These are phyloP conservation scores for Nomada lathburiana DNA, from an alignment of 2,888 invertebrate genomes.

Conservation along the genomic window DNA sequence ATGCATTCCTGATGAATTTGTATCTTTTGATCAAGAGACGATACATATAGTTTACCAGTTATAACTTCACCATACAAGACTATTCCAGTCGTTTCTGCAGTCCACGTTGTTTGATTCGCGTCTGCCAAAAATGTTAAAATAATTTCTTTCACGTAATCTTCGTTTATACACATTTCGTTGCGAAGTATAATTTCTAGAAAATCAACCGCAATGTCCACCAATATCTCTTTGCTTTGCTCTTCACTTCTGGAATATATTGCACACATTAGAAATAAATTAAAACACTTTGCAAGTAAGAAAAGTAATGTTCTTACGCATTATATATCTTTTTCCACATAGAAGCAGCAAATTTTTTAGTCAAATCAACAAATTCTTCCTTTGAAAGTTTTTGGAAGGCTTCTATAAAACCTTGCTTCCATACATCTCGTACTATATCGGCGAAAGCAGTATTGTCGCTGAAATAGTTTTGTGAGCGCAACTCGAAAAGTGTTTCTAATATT, in stretches of 20 bases:
- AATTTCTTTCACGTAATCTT: conserved; percentile 57
- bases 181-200: conserved; percentile 74
- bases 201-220: conserved; percentile 72
- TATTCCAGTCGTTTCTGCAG: conserved; percentile 74
- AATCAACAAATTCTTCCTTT: conserved; percentile 70
- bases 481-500: conserved; percentile 76
- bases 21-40: conserved; percentile 68
- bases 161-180: conserved; percentile 30
- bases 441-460: conserved; percentile 49
- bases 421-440: conserved; percentile 62
- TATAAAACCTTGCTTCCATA: conserved; percentile 75
- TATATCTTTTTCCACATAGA: conserved; percentile 80
- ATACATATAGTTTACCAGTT: conserved; percentile 77
- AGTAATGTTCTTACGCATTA: conserved; percentile 66
- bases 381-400: conserved; percentile 68
- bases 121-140: conserved; percentile 73
- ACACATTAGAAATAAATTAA: conserved; percentile 12
- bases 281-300: conserved; percentile 9
- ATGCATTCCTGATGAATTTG: conserved; percentile 65
- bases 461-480: conserved; percentile 62
- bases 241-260: conserved; percentile 58
- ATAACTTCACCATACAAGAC: conserved; percentile 80
- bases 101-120: conserved; percentile 75
- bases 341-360: conserved; percentile 78
- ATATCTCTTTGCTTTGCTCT: conserved; percentile 58